These are phyloP conservation scores for Tiphia femorata DNA, from an alignment of 2,888 invertebrate species.

Conservation along the genomic window DNA sequence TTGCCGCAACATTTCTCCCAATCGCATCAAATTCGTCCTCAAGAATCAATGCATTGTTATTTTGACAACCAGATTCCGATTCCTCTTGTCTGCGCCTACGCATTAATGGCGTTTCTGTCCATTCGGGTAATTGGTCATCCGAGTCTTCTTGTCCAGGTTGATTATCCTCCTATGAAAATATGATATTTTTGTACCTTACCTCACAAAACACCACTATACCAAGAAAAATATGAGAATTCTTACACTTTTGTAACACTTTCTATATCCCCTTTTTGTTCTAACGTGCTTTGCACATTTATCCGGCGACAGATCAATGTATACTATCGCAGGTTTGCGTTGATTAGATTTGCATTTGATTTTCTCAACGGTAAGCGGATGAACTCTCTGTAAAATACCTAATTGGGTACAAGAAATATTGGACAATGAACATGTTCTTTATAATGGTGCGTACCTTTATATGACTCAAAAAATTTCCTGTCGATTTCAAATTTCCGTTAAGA, in stretches of 20 bases:
- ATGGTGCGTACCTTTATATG: conserved; percentile 60
- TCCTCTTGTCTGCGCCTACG: conserved; percentile 55
- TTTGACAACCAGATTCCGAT: conserved; percentile 53
- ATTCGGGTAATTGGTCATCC: conserved; percentile 50
- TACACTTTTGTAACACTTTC: conserved; percentile 59
- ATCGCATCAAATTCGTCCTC: conserved; percentile 67
- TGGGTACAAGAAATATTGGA: conserved; percentile 2
- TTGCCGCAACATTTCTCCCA: conserved; percentile 67
- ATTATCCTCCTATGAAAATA: conserved; percentile 53
- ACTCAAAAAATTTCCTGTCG: conserved; percentile 66
- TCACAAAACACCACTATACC: not conserved
- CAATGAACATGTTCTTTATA: not conserved
- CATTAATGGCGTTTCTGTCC: conserved; percentile 50
- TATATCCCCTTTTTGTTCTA: conserved; percentile 58
- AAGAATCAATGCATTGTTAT: conserved; percentile 55
- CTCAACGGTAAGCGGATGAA: conserved; percentile 63
- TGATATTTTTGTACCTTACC: not conserved
- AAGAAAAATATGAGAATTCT: not conserved
- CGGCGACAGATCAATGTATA: conserved; percentile 60
- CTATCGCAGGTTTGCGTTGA: conserved; percentile 65
- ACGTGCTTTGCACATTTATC: conserved; percentile 59
- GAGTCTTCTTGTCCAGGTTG: conserved; percentile 51
- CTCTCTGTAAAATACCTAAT: conserved; percentile 52
- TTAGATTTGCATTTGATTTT: conserved; percentile 66
- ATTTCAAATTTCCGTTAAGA: conserved; percentile 65